Base-by-base conservation (phyloP, 2,113 vertebrate genomes). In the Lonchura striata region DNA sequence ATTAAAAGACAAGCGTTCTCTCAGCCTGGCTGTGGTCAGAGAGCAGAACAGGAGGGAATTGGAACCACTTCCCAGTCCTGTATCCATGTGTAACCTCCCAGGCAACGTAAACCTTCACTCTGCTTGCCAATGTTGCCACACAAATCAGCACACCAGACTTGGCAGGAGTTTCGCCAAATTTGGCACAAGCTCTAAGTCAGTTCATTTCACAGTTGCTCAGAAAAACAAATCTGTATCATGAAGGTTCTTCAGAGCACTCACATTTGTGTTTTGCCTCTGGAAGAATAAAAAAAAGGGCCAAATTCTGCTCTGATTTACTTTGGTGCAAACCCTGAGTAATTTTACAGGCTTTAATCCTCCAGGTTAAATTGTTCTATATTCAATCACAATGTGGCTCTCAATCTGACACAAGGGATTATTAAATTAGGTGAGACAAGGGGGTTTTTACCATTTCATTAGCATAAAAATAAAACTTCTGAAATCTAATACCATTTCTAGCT, bases 221-320 rank as follows among this genome's bases (percentile, higher is more conserved):
- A 80, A 91, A 97, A 97, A 91, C 86, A 92, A 96, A 95, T 91
- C 85, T 89, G 65, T 47, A 78, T 70, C 86, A 28, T 9, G 82
- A 53, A 91, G 54, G 77, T 80, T 93, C 79, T 92, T 47, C 54
- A 46, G 66, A 92, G 81, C 82, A 49, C 30, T 78, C 61, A 18
- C 0, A 0, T 61, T 91, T 78, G 61, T 49, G 68, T 35, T 78
- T 75, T 22, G 15, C 2, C 60, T 70, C 53, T 28, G 33, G 2
- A 23, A 60, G 44, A 25, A 70, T 30, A 6, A 14, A 15, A 47
- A 47, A 44, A 35, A 4, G 15, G 37, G 17, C 0, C 57, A 65
- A 54, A 75, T 83, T 82, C 53, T 50, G 65, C 54, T 85, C 39
- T 37, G 69, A 39, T 74, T 84, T 27, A 27, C 49, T 56, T 42